These are phyloP conservation scores for Oreochromis aureus DNA, from an alignment of 2,113 vertebrate genomes.

Conservation along the genomic window DNA sequence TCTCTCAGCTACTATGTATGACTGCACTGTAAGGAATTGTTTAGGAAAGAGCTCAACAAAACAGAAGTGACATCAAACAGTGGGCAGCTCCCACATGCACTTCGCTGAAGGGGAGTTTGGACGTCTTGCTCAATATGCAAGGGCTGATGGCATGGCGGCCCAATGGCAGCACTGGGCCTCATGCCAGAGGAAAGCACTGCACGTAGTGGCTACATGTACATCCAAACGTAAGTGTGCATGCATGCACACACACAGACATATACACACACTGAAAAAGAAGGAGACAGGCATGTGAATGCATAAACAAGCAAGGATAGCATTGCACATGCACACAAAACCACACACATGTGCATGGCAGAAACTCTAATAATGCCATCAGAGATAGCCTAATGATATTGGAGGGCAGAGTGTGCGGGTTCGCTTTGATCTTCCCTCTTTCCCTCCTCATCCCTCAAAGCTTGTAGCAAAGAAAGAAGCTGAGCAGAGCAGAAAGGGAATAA, in stretches of 20 bases:
- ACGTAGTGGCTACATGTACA: background rate
- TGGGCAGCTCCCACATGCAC: constrained; percentile 27
- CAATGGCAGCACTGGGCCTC: background rate
- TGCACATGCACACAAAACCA: background rate
- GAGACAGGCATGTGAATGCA: background rate
- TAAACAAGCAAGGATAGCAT: background rate
- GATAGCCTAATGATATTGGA: constrained; percentile 51
- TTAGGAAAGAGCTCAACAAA: constrained; percentile 48
- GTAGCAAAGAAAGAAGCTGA: constrained; percentile 6
- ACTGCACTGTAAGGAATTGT: background rate
- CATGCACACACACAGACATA: background rate
- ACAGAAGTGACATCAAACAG: constrained; percentile 65
- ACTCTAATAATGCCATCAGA: constrained; percentile 51
- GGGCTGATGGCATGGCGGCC: constrained; percentile 8
- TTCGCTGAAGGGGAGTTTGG: background rate
- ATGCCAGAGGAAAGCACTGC: constrained; percentile 5
- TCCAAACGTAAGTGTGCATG: background rate
- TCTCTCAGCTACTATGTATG: background rate
- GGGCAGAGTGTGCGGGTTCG: constrained; percentile 36
- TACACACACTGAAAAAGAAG: background rate
- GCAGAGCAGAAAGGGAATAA: background rate
- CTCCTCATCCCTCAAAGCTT: constrained; percentile 28
- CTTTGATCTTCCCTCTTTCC: constrained; percentile 42
- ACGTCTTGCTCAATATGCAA: constrained; percentile 43
- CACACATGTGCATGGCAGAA: background rate